Base-by-base conservation (phyloP, 2,113 vertebrate species). In the Lynx canadensis region DNA sequence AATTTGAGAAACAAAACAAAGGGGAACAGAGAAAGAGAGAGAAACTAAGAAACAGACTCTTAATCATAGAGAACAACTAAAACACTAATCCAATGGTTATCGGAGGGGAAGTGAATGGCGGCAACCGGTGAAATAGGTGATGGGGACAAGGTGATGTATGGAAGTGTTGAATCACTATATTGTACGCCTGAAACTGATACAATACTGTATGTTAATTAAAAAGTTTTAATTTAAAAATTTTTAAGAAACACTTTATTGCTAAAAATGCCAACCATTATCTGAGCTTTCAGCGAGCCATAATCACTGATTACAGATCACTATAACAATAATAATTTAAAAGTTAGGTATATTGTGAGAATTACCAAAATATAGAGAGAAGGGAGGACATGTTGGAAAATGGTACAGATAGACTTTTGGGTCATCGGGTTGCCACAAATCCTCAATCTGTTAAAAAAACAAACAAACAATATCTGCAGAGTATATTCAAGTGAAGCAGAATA, bases 51-150 rank as follows among this genome's bases (percentile, higher is more conserved):
- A 71, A 36, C 68, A 45, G 45, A 45, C 45, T 45, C 45, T 71
- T 71, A 71, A 71, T 19, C 36, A 71, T 11, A 71, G n/a, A 71
- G 18, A 71, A 71, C 68, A 71, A 71, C 45, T 45, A 45, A 45
- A 45, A 45, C 45, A 45, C 45, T 45, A 45, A 45, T 9, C 45
- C 45, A 45, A 9, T 45, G n/a, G 18, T 71, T 23, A 36, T 36
- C 0, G 3, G n/a, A 71, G 4, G 4, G n/a, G n/a, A 11, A 4
- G 18, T 71, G 68, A 8, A 8, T 23, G 68, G 19, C 0, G 68
- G 18, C 4, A 16, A 36, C 21, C 16, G n/a, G 68, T 18, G n/a
- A 71, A 71, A 71, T 23, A 71, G 68, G 68, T 71, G n/a, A 71
- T 71, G 9, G 68, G 36, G n/a, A 71, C n/a, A 10, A 4, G 9